A percentile compares a stretch with the other conserved stretches of the same genome.
Evolutionary conservation across 2,797 vertebrate species (phyloP).

Genomic region (Holocentrus rufus): DNA sequence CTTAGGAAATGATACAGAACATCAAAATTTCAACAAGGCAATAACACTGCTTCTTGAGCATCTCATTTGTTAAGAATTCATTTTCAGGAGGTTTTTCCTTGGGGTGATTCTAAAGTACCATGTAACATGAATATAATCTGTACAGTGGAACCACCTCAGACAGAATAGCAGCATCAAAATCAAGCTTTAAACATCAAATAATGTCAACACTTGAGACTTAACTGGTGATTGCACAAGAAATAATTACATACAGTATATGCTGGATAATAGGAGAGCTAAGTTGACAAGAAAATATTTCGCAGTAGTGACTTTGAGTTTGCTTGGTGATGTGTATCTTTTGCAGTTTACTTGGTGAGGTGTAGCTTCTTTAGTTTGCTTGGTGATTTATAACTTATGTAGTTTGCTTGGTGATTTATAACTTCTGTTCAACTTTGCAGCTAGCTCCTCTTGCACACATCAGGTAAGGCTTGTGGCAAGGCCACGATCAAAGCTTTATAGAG

Average conservation of each 20-base stretch:
- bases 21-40: slow-evolving; percentile 63
- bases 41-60: slow-evolving; percentile 65
- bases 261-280: slow-evolving; percentile 57
- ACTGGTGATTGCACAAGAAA: slow-evolving; percentile 70
- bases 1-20: slow-evolving; percentile 50
- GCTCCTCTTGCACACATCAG: slow-evolving; percentile 69
- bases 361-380: slow-evolving; percentile 41
- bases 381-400: slow-evolving; percentile 43
- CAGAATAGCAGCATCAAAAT: slow-evolving; percentile 74
- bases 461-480: slow-evolving; percentile 83
- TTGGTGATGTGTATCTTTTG: too few relatives aligned
- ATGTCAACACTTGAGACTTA: slow-evolving; percentile 51
- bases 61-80: slow-evolving; percentile 39
- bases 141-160: slow-evolving; percentile 65
- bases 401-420: slow-evolving; percentile 57
- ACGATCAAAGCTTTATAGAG: slow-evolving; percentile 79
- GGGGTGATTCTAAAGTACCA: slow-evolving; percentile 47
- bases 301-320: slow-evolving; percentile 46
- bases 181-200: slow-evolving; percentile 64
- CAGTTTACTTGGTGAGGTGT: slow-evolving; percentile 59
- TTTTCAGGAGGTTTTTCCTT: slow-evolving; percentile 37
- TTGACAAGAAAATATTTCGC: slow-evolving; percentile 57
- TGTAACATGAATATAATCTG: slow-evolving; percentile 51
- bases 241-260: slow-evolving; percentile 61
- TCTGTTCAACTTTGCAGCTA: slow-evolving; percentile 69